Percentiles rank a stretch among this genome's conserved stretches.
These are phyloP conservation scores for Sarcophaga subvicina DNA, from an alignment of 2,888 invertebrate species.

Conservation along the genomic window DNA sequence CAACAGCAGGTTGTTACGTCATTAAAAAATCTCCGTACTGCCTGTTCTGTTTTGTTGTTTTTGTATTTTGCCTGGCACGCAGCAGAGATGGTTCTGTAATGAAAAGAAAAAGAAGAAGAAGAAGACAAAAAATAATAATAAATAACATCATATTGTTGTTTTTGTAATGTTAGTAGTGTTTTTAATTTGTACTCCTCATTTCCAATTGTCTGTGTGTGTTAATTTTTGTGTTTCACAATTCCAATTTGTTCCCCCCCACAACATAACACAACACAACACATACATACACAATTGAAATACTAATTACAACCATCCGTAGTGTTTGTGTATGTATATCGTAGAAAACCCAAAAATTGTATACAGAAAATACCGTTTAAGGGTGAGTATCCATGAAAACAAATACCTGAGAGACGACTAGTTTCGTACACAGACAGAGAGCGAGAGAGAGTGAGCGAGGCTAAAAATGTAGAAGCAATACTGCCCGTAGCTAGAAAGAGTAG, in stretches of 20 bases:
- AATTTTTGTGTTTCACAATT: constrained; percentile 64
- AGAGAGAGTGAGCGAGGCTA: constrained; percentile 10
- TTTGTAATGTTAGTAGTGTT: constrained; percentile 59
- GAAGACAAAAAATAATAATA: constrained; percentile 14
- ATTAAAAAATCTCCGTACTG: constrained; percentile 61
- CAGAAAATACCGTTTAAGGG: constrained; percentile 5
- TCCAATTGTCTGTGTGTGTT: constrained; percentile 64
- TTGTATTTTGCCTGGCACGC: constrained; percentile 41
- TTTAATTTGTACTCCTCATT: constrained; percentile 67
- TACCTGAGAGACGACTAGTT: background rate
- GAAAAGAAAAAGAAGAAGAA: constrained; percentile 36
- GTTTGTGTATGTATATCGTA: constrained; percentile 35
- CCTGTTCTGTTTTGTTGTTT: constrained; percentile 42
- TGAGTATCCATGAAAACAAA: constrained; percentile 20
- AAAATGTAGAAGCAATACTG: background rate
- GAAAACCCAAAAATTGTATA: constrained; percentile 37
- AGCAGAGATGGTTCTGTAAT: constrained; percentile 58
- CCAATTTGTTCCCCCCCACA: constrained; percentile 48
- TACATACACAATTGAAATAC: constrained; percentile 3
- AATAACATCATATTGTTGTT: constrained; percentile 15
- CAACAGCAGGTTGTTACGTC: constrained; percentile 66
- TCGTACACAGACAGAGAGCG: background rate
- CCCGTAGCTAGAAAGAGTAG: constrained; percentile 36
- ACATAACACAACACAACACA: background rate
- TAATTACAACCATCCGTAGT: constrained; percentile 20